Percentiles rank a stretch among this genome's conserved stretches.
Conservation (phyloP, 2,797 vertebrate species). For the Decapterus maruadsi region DNA sequence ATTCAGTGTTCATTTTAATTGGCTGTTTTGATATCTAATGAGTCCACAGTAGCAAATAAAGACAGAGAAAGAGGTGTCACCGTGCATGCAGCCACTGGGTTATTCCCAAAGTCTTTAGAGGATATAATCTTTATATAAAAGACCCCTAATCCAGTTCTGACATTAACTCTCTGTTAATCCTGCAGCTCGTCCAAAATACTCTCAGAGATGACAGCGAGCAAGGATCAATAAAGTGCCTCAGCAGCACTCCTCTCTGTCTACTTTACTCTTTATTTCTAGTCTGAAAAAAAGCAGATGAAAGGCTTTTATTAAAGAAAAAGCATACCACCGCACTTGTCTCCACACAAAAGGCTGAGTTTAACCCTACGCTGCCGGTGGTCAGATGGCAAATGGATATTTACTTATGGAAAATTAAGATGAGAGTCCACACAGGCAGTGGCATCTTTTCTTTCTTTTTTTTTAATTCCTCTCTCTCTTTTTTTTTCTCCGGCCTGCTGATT, state of each 20-base stretch:
- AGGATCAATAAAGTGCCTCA: slow-evolving; percentile 7
- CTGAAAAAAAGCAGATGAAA: slow-evolving; percentile 17
- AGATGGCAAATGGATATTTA: slow-evolving; percentile 34
- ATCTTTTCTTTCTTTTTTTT: slow-evolving; percentile 27
- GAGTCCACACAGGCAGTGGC: slow-evolving; percentile 9
- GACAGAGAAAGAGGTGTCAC: background rate
- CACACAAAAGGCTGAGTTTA: slow-evolving; percentile 17
- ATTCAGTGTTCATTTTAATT: background rate
- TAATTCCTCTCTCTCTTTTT: too few species aligned
- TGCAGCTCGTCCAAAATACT: background rate
- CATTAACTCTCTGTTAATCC: background rate
- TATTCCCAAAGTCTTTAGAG: background rate
- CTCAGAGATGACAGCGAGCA: background rate
- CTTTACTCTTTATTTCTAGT: too few species aligned
- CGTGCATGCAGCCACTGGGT: background rate
- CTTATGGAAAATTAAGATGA: slow-evolving; percentile 3
- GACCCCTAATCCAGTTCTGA: background rate
- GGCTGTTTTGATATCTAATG: background rate
- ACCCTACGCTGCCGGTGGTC: slow-evolving; percentile 8
- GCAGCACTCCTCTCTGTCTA: background rate
- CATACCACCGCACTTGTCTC: background rate
- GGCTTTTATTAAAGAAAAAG: background rate
- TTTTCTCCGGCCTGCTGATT: slow-evolving; percentile 18
- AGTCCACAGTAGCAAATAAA: background rate
- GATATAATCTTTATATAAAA: background rate